A percentile compares a stretch with the other conserved stretches of the same genome.
phyloP scores from a whole-genome alignment of 2,797 vertebrate species.

The Picus viridis region DNA sequence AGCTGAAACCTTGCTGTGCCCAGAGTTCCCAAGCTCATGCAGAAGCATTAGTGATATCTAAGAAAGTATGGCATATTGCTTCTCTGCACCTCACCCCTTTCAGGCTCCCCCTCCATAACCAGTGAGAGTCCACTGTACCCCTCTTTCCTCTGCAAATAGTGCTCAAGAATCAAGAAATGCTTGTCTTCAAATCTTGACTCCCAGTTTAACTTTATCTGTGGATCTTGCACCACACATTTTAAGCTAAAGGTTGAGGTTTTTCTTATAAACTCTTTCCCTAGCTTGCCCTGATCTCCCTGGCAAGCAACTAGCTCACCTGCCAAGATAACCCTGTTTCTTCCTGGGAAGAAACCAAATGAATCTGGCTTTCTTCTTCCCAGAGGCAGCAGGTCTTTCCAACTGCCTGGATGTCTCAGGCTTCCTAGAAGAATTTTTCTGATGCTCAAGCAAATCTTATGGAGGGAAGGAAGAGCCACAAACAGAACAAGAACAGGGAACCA shows the following conservation, averaged over 20 bases:
- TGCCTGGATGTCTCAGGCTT: neutral
- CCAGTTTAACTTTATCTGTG: neutral
- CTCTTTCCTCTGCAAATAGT: neutral
- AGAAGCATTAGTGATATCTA: neutral
- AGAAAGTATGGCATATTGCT: neutral
- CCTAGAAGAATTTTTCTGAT: neutral
- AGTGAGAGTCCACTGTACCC: neutral
- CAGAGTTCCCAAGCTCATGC: neutral
- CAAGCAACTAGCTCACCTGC: neutral
- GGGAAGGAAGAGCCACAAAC: neutral
- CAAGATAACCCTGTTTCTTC: neutral
- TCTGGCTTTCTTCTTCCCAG: neutral
- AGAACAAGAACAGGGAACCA: neutral
- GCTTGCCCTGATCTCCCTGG: neutral
- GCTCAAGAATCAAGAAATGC: neutral
- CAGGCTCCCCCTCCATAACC: neutral
- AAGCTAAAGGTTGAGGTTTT: constrained; percentile 1
- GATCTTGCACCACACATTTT: neutral
- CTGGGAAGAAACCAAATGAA: neutral
- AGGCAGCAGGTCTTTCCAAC: neutral
- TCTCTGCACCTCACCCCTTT: neutral
- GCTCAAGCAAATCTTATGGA: neutral
- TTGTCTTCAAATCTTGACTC: neutral
- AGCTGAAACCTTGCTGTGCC: neutral
- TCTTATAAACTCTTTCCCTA: neutral